These are phyloP conservation scores for Myotis yumanensis DNA, from an alignment of 2,113 vertebrate species.

Conservation along the genomic window DNA sequence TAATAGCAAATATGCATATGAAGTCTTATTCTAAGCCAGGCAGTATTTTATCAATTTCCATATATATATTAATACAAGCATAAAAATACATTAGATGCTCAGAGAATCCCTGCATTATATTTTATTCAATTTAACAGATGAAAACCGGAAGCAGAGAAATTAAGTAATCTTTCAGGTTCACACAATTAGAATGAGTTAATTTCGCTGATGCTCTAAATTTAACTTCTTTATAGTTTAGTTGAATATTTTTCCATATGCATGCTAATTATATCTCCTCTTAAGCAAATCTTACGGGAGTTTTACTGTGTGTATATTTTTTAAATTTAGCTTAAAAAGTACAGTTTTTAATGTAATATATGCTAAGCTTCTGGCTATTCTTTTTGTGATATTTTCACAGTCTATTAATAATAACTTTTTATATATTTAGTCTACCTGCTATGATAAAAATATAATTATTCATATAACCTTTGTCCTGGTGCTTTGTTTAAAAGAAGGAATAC, in stretches of 20 bases:
- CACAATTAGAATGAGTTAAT: conserved; percentile 4
- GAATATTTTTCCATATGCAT: background rate
- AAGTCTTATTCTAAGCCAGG: background rate
- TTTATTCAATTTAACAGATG: conserved; percentile 3
- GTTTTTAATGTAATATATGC: conserved; percentile 50
- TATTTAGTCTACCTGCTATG: conserved; percentile 49
- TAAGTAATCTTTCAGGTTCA: conserved; percentile 27
- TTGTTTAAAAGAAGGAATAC: conserved; percentile 51
- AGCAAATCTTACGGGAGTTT: background rate
- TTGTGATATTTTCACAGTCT: conserved; percentile 54
- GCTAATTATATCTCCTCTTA: conserved; percentile 24
- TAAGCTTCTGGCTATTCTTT: conserved; percentile 65
- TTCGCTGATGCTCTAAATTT: conserved; percentile 10
- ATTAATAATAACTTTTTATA: conserved; percentile 67
- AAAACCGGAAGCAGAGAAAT: background rate
- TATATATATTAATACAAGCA: background rate
- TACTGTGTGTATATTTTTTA: background rate
- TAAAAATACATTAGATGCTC: background rate
- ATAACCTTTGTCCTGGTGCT: conserved; percentile 41
- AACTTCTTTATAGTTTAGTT: conserved; percentile 49
- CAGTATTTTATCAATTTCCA: background rate
- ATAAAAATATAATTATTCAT: conserved; percentile 64
- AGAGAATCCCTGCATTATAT: background rate
- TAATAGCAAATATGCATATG: background rate
- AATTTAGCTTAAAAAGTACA: background rate